A percentile compares a stretch with the other conserved stretches of the same genome.
Conservation (phyloP, 2,113 vertebrate genomes). For the Nyctereutes procyonoides region DNA sequence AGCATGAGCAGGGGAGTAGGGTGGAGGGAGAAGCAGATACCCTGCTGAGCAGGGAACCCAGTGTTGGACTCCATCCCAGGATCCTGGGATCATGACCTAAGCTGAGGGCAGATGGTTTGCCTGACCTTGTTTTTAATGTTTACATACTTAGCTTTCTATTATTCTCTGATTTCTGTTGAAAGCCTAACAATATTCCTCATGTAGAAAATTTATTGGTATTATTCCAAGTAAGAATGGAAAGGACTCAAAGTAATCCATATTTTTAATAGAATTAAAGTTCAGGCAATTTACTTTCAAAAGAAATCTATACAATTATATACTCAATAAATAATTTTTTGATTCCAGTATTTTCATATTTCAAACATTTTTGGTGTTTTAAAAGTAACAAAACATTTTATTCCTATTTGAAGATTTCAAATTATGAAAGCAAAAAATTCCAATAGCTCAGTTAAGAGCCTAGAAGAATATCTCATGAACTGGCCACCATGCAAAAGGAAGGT, state of each 20-base stretch:
- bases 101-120: not conserved
- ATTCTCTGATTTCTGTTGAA: conserved; percentile 4
- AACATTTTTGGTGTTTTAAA: conserved; percentile 67
- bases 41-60: not conserved
- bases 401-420: conserved; percentile 51
- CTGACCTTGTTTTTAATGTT: too few relatives aligned
- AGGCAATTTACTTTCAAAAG: conserved; percentile 54
- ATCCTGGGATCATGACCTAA: not conserved
- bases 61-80: not conserved
- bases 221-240: not conserved
- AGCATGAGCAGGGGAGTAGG: not conserved
- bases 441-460: not conserved
- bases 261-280: conserved; percentile 55
- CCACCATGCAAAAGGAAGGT: not conserved
- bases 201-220: not conserved
- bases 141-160: not conserved
- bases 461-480: not conserved
- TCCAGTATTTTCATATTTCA: conserved; percentile 48
- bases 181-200: not conserved
- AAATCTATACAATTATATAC: conserved; percentile 24
- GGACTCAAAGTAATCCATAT: not conserved
- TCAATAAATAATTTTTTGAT: conserved; percentile 30
- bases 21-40: not conserved
- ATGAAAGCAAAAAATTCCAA: conserved; percentile 33
- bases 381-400: conserved; percentile 68